Evolutionary conservation across 2,888 invertebrate genomes (phyloP), one percentile per base, ranked within the genome.

Genomic region (Rosalia funebris): DNA sequence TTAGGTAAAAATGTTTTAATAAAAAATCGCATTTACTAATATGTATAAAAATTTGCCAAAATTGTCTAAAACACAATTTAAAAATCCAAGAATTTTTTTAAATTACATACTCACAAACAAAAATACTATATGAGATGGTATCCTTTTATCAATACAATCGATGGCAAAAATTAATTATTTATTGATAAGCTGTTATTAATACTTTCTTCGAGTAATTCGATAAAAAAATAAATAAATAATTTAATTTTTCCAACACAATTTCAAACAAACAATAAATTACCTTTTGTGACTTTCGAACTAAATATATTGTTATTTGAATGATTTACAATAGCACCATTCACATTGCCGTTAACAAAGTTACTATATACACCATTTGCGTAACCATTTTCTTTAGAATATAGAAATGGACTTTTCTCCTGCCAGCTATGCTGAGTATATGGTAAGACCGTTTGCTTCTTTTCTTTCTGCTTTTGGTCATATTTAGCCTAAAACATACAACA

Each of bases 381-480:
- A 36, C 63, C 67, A 57, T 70, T 71, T 55, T 59, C 60, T 17
- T 62, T 62, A 11, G 93, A 93, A 70, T 56, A 57, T 5, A 62
- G 39, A 93, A 60, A 87, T 92, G 12, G 87, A 94, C 60, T 82
- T 80, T 56, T 82, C 57, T 83, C 82, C 45, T 82, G 78, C 76
- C 82, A 81, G 66, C 75, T 78, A 42, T 50, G 45, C n/a, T 81
- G 74, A 37, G 79, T 79, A 56, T 82, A 82, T 1, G 89, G 90
- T 62, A 91, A 79, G 17, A 86, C 65, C 25, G 84, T 79, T 69
- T 84, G 82, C 66, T 83, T 82, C 47, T 83, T 83, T 47, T 84
- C 82, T 3, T 79, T 80, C 57, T 82, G 77, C 70, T 85, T 84
- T 36, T 90, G 86, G 73, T 91, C 87, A 71, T 89, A 90, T 78